Conservation (phyloP, 1,140 invertebrate species). For the Yoshiicerus persimilis region DNA sequence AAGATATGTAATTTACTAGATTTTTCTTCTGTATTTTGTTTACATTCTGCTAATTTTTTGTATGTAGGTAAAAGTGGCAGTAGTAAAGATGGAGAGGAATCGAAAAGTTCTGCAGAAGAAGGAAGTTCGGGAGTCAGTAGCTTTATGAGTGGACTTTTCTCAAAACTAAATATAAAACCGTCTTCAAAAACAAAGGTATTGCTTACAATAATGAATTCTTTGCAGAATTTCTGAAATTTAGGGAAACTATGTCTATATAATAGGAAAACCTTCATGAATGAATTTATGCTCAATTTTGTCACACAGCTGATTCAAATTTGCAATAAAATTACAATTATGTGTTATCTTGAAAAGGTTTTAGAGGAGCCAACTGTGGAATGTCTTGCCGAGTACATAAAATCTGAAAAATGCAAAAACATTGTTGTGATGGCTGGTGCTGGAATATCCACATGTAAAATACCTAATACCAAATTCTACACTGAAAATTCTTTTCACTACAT, state of each 20-base stretch:
- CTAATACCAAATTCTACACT: neutral
- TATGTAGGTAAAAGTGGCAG: neutral
- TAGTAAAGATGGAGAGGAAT: neutral
- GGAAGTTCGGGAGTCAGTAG: neutral
- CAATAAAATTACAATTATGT: no score
- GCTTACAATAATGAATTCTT: no score
- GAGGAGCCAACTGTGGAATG: conserved; percentile 66
- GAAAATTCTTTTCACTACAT: no score
- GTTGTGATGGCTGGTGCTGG: conserved; percentile 92
- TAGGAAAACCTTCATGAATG: no score
- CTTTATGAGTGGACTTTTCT: conserved; percentile 1
- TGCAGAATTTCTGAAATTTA: no score
- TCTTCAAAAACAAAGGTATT: neutral
- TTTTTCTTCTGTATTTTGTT: no score
- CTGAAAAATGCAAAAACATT: conserved; percentile 77
- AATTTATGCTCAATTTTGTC: no score
- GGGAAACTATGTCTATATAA: no score
- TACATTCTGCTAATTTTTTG: neutral
- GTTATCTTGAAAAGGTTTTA: conserved; percentile 52
- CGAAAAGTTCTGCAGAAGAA: neutral
- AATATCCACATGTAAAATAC: conserved; percentile 84
- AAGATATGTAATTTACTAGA: neutral
- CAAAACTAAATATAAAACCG: neutral
- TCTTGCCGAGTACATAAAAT: conserved; percentile 70
- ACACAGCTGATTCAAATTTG: no score